phyloP scores from a whole-genome alignment of 2,797 vertebrate species.

The Schizopygopsis pylzovi region DNA sequence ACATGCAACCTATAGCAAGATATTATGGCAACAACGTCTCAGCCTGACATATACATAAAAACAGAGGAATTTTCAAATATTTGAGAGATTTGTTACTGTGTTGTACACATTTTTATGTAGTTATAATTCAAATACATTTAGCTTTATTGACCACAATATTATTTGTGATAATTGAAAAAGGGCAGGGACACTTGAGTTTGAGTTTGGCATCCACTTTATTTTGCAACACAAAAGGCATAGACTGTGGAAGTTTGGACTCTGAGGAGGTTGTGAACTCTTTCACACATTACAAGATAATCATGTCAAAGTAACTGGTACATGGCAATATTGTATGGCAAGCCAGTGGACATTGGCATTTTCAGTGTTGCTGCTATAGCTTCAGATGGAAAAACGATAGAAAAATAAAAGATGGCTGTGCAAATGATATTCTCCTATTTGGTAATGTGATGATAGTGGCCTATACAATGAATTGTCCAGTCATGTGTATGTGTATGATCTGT shows the following conservation, averaged over 20 bases:
- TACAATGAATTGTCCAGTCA: background rate
- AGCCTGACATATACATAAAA: no score
- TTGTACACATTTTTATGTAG: no score
- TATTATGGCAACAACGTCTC: no score
- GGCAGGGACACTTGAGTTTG: no score
- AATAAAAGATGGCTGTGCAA: background rate
- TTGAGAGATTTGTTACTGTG: no score
- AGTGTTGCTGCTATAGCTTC: background rate
- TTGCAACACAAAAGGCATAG: no score
- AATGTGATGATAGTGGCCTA: background rate
- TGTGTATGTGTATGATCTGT: background rate
- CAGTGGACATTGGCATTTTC: background rate
- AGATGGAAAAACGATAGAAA: background rate
- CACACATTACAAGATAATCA: background rate
- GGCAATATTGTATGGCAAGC: background rate
- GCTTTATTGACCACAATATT: no score
- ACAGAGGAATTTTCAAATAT: no score
- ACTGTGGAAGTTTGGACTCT: background rate
- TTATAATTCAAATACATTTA: no score
- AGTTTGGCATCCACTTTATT: no score
- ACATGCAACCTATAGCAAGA: no score
- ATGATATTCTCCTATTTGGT: background rate
- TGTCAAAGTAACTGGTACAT: background rate
- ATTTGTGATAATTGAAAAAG: no score
- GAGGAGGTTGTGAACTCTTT: background rate